Conservation (phyloP, 2,113 vertebrate genomes). For the Planiliza haematocheilus region DNA sequence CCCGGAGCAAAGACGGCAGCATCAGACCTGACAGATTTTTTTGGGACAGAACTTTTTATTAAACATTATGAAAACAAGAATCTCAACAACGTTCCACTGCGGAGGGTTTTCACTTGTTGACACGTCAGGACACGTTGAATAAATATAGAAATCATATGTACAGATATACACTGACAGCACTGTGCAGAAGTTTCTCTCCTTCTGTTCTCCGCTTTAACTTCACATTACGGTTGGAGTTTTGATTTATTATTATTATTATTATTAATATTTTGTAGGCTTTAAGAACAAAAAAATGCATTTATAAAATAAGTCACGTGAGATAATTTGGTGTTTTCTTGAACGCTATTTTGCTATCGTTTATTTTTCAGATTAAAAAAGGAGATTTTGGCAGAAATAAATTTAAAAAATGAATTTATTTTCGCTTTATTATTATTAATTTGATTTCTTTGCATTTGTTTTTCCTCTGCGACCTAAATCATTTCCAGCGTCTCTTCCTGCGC, state of each 20-base stretch:
- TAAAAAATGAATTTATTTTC: not conserved
- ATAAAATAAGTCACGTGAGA: not conserved
- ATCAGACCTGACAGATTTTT: slow-evolving; percentile 28
- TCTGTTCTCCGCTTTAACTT: not conserved
- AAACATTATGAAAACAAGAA: slow-evolving; percentile 87
- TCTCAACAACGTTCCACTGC: slow-evolving; percentile 83
- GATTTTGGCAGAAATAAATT: not conserved
- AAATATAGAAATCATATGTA: slow-evolving; percentile 87
- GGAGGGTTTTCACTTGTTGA: slow-evolving; percentile 79
- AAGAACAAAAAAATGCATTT: not conserved
- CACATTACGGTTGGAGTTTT: not conserved
- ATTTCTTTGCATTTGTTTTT: not conserved
- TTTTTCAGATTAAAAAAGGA: not conserved
- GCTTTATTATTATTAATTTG: not conserved
- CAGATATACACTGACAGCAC: slow-evolving; percentile 81
- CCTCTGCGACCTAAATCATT: no score
- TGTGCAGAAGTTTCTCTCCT: slow-evolving; percentile 67
- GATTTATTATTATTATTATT: no score
- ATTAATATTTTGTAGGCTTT: not conserved
- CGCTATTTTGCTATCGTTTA: no score
- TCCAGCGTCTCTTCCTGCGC: not conserved
- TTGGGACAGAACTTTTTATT: slow-evolving; percentile 87
- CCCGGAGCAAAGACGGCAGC: slow-evolving; percentile 36
- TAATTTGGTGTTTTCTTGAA: no score
- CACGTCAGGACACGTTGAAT: slow-evolving; percentile 81